Evolutionary conservation across 2,113 vertebrate species (phyloP), one percentile per base, ranked within the genome.

Genomic region (Puffinus mauretanicus): DNA sequence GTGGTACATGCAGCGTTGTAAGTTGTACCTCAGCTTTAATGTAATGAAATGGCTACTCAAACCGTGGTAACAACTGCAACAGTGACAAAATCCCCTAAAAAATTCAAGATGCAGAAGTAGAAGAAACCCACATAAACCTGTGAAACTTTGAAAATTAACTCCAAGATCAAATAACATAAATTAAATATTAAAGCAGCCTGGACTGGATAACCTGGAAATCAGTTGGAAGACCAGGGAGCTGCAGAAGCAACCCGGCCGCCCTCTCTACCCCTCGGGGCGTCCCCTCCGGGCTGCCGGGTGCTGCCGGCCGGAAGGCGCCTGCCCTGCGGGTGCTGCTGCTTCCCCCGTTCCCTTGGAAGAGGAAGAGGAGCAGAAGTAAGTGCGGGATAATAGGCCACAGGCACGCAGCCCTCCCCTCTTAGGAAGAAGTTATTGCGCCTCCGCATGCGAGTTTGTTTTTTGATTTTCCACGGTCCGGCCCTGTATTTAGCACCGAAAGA

Each of bases 361-460:
- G 52, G 83, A 97, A 98, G 86, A 96, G 98, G 96, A 97, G 95
- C 98, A 96, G 97, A 98, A 98, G 78, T 88, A 98, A 98, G 84
- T 96, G 30, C 40, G 46, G 90, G 85, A 98, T 92, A 97, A 98
- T 94, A 96, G 97, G 91, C 73, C 75, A 84, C 49, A 40, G 76
- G 86, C 57, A 11, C 10, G 9, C 92, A 77, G 85, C 88, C 89
- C 96, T 96, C 80, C 97, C 92, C 78, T 94, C 91, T 86, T 44
- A 16, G 9, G 81, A 67, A 94, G 97, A 90, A 97, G 95, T 88
- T 83, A 51, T n/a, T 92, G 95, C 96, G 66, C 86, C 94, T 95
- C 95, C 54, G 82, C 97, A 73, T 67, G 94, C 79, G 88, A 90
- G 93, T 98, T 98, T 98, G 98, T 97, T 98, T 96, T 97, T 97